These are phyloP conservation scores for Centropus unirufus DNA, from an alignment of 2,113 vertebrate genomes.

Conservation along the genomic window DNA sequence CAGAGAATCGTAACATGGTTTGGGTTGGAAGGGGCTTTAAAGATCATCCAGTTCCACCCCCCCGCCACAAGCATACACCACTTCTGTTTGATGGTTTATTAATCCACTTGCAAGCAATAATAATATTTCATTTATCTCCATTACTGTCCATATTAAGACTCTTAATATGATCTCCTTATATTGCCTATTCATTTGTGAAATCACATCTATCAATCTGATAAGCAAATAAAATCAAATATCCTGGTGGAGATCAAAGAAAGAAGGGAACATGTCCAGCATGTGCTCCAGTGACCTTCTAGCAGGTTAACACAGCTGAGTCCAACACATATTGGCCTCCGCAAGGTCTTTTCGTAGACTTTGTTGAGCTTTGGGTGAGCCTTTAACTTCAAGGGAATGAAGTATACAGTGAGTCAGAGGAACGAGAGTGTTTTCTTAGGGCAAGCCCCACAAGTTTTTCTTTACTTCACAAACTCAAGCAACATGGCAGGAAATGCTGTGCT, in stretches of 20 bases:
- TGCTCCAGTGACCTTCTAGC: neutral
- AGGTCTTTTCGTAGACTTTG: neutral
- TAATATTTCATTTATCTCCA: neutral
- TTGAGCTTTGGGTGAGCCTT: neutral
- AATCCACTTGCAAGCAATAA: neutral
- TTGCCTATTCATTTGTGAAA: neutral
- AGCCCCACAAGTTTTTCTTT: neutral
- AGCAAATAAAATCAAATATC: neutral
- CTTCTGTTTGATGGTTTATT: neutral
- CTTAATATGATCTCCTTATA: neutral
- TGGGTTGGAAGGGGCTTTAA: no score
- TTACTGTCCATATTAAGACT: neutral
- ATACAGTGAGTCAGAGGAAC: neutral
- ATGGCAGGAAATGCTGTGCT: neutral
- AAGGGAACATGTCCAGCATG: neutral
- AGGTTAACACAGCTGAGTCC: no score
- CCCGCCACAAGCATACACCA: fast-evolving
- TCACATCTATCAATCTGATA: neutral
- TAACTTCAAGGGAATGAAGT: neutral
- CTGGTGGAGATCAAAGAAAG: neutral
- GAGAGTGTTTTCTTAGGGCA: neutral
- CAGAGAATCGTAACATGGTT: no score
- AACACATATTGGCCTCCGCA: neutral
- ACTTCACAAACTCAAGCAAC: neutral
- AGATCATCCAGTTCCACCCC: no score